phyloP scores from a whole-genome alignment of 2,797 vertebrate genomes.

The Cyprinodon diabolis region DNA sequence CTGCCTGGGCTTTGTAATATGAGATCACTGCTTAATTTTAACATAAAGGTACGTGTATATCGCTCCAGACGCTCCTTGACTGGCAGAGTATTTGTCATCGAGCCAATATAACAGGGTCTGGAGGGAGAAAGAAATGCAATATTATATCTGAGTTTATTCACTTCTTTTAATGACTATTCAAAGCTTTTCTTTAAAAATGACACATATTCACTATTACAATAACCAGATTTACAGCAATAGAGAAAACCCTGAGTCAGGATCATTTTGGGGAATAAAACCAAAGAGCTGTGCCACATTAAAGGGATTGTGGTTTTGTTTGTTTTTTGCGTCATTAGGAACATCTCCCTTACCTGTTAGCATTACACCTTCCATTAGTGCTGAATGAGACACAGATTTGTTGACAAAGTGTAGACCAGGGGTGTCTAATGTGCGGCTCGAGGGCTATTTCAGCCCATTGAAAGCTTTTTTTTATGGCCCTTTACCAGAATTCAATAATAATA shows the following conservation, averaged over 20 bases:
- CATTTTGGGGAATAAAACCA: slow-evolving; percentile 5
- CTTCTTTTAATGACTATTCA: slow-evolving; percentile 25
- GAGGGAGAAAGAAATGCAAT: slow-evolving; percentile 32
- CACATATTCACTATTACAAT: slow-evolving; percentile 11
- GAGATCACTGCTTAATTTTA: slow-evolving; percentile 73
- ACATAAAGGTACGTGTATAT: slow-evolving; percentile 65
- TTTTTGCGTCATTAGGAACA: background rate
- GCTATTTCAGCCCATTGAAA: no score
- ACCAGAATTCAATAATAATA: no score
- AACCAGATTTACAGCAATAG: slow-evolving; percentile 17
- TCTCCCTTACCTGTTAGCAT: no score
- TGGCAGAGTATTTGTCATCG: slow-evolving; percentile 39
- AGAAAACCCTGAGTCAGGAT: slow-evolving; percentile 5
- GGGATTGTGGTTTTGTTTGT: background rate
- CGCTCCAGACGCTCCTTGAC: slow-evolving; percentile 44
- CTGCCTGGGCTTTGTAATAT: slow-evolving; percentile 50
- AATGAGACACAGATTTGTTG: no score
- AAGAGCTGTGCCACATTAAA: background rate
- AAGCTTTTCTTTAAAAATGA: slow-evolving; percentile 9
- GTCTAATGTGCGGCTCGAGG: no score
- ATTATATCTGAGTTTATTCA: slow-evolving; percentile 25
- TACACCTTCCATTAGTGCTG: no score
- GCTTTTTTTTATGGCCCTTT: no score
- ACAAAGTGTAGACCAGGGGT: no score
- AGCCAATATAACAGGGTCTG: slow-evolving; percentile 24